Evolutionary conservation across 2,888 invertebrate genomes (phyloP), one percentile per base, ranked within the genome.

Genomic region (Caenorhabditis imperialis): DNA sequence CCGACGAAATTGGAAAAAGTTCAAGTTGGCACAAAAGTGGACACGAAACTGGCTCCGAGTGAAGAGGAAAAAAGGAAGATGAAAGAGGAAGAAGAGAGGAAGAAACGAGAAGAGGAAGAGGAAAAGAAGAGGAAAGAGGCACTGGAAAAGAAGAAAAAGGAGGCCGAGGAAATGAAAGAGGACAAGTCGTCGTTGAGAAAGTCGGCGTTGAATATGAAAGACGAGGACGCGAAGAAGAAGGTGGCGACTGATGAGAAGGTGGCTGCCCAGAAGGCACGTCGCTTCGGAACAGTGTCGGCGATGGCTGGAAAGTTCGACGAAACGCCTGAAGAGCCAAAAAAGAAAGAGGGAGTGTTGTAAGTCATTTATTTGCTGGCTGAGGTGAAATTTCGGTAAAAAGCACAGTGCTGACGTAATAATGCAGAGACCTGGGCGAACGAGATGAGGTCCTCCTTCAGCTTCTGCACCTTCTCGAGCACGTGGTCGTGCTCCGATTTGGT

Each of bases 161-260:
- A 40, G 18, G 27, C 35, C 22, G 50, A 35, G 30, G 55, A 42
- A 2, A 58, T 40, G n/a, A 40, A 45, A 20, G 82, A 85, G 62
- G 86, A 86, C 78, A 87, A 86, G 58, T 81, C 83, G 2, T 75
- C 81, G 2, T 61, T 79, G 22, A 70, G 86, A 18, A 86, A 86
- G 63, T 84, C 86, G 5, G 75, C 79, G 3, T 53, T 85, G 18
- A 86, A 86, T 55, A 86, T 86, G 86, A 82, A 73, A 18, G 84
- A 76, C 7, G 84, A 83, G 45, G 86, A 87, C 37, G 82, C 83
- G 22, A 78, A 79, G 69, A 79, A 69, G 58, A 81, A 82, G 60
- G 84, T 77, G n/a, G 78, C 80, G 44, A 74, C 60, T 3, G 78
- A 81, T 50, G 83, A 82, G 81, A 82, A 85, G 65, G 71, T 63